Base-by-base conservation (phyloP, 2,797 vertebrate species). In the Xenops minutus region DNA sequence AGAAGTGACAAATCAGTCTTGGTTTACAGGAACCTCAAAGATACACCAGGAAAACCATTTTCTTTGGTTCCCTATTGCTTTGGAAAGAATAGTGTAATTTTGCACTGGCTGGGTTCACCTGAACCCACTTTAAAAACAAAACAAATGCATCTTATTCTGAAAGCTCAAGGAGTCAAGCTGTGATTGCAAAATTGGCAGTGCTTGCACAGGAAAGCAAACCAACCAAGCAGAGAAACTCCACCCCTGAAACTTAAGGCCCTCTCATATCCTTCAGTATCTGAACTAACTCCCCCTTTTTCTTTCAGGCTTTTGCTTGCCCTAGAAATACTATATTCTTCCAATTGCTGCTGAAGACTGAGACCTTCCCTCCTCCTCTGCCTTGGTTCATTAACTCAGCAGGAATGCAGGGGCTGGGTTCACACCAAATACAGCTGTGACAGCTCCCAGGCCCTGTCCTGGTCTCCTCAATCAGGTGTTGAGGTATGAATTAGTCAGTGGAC, bases 121-220 rank as follows among this genome's bases (percentile, higher is more conserved):
- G 49, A 89, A 95, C 51, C 26, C 69, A 75, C 62, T 86, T 84
- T 29, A 75, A 83, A 92, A 92, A 52, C 69, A 81, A 91, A 95
- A 54, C 58, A 92, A 92, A 89, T 14, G 14, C 27, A 88, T 84
- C 88, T 84, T 71, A 37, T 63, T 84, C 88, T n/a, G 58, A 86
- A 94, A 93, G 43, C 44, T 92, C 9, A 3, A 72, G 76, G 49
- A 92, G 29, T 90, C 88, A 92, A 93, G 82, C 79, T 81, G 79
- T 51, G 89, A 86, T 69, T 80, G 72, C 22, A 80, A 71, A 92
- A 89, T 63, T 91, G 84, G 59, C 78, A 87, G 51, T 44, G 58
- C 34, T 27, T 95, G 32, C 48, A 74, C 52, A 85, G 74, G 36
- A 82, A 93, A 91, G 23, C 48, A 91, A 92, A 92, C 32, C 51